Evolutionary conservation across 2,113 vertebrate genomes (phyloP).

Genomic region (Circaetus gallicus): DNA sequence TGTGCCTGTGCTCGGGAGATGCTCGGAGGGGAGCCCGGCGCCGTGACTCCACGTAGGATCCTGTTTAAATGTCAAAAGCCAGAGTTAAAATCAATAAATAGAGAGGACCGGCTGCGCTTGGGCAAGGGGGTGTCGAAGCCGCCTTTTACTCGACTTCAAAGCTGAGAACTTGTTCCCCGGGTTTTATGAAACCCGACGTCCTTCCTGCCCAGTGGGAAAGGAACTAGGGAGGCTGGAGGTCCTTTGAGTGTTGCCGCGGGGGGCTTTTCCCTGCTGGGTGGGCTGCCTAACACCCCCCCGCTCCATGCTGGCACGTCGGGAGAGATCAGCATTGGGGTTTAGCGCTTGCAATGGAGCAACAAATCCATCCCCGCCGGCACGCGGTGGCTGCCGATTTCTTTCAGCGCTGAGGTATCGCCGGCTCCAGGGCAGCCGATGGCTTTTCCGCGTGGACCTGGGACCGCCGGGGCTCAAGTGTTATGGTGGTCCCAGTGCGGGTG

Average conservation of each 20-base stretch:
- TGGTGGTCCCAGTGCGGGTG: fast-evolving
- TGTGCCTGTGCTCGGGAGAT: not conserved
- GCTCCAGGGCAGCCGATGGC: fast-evolving
- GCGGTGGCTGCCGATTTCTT: fast-evolving
- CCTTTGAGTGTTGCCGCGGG: not conserved
- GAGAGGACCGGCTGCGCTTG: not conserved
- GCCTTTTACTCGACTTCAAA: not conserved
- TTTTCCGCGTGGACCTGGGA: fast-evolving
- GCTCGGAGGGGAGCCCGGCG: not conserved
- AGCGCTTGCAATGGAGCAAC: not conserved
- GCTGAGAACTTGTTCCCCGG: not conserved
- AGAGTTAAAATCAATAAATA: not conserved
- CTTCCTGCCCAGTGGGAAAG: not conserved
- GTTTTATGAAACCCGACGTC: not conserved
- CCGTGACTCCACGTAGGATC: not conserved
- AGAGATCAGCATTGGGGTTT: not conserved
- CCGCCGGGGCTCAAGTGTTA: fast-evolving
- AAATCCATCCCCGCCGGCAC: not conserved
- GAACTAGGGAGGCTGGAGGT: not conserved
- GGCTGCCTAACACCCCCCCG: not conserved
- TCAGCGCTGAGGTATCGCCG: fast-evolving
- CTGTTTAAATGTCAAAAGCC: not conserved
- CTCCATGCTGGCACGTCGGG: not conserved
- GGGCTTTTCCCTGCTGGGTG: not conserved
- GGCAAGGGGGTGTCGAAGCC: not conserved